Conservation (phyloP, 2,113 vertebrate species). For the Polypterus senegalus region DNA sequence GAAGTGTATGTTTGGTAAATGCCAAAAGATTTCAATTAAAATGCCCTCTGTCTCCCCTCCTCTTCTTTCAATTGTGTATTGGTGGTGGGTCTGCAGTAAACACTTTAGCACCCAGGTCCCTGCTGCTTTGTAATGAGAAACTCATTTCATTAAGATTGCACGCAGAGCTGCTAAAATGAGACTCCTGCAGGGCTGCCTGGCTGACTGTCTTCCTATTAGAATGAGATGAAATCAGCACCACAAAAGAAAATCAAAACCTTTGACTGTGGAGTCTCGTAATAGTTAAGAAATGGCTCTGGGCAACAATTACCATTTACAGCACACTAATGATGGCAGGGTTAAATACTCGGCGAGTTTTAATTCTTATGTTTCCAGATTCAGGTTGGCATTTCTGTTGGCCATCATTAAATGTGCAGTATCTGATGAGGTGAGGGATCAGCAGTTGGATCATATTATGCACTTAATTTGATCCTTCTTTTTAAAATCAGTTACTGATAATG, state of each 20-base stretch:
- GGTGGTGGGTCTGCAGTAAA: not conserved
- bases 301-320: not conserved
- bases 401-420: too few relatives aligned
- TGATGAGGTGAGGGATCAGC: too few relatives aligned
- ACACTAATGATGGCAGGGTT: too few relatives aligned
- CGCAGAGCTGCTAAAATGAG: not conserved
- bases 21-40: too few relatives aligned
- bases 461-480: too few relatives aligned
- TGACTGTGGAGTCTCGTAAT: not conserved
- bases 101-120: constrained; percentile 2
- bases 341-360: too few relatives aligned
- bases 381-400: too few relatives aligned
- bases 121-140: not conserved
- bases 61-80: not conserved
- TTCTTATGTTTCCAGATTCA: too few relatives aligned
- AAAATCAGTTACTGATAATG: too few relatives aligned
- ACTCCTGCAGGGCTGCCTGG: not conserved
- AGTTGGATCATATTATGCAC: too few relatives aligned
- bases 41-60: too few relatives aligned
- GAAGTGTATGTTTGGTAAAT: too few relatives aligned
- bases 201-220: not conserved
- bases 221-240: constrained; percentile 2
- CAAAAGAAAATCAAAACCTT: constrained; percentile 1
- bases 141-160: not conserved
- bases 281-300: not conserved